phyloP scores from a whole-genome alignment of 2,797 vertebrate genomes.

The Halcyon chelicuti region DNA sequence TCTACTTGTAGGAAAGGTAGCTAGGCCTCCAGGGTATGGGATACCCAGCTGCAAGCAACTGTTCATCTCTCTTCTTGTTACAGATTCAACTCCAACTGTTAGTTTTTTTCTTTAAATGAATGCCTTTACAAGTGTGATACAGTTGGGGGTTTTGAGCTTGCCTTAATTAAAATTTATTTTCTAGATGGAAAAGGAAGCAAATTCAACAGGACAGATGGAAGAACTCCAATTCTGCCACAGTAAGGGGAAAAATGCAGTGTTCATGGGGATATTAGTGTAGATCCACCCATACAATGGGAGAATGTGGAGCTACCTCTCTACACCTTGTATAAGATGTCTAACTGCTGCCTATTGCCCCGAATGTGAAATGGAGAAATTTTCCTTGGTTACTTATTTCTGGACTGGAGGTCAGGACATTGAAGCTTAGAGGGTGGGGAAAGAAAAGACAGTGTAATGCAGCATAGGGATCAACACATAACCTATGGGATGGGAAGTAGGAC shows the following conservation, averaged over 20 bases:
- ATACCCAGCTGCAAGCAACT: not conserved
- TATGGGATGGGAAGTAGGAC: no score
- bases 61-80: not conserved
- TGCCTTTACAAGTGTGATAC: not conserved
- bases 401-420: not conserved
- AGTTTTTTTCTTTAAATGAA: not conserved
- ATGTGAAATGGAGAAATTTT: not conserved
- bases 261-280: not conserved
- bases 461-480: not conserved
- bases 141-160: not conserved
- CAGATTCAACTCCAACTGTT: not conserved
- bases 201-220: not conserved
- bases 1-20: not conserved
- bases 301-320: not conserved
- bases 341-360: not conserved
- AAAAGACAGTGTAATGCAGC: not conserved
- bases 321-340: not conserved
- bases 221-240: not conserved
- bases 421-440: not conserved
- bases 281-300: not conserved
- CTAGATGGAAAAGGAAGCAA: not conserved
- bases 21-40: not conserved
- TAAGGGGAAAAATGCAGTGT: not conserved
- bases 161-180: not conserved
- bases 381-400: not conserved